phyloP scores from a whole-genome alignment of 1,140 invertebrate genomes.

The Teleogryllus occipitalis region DNA sequence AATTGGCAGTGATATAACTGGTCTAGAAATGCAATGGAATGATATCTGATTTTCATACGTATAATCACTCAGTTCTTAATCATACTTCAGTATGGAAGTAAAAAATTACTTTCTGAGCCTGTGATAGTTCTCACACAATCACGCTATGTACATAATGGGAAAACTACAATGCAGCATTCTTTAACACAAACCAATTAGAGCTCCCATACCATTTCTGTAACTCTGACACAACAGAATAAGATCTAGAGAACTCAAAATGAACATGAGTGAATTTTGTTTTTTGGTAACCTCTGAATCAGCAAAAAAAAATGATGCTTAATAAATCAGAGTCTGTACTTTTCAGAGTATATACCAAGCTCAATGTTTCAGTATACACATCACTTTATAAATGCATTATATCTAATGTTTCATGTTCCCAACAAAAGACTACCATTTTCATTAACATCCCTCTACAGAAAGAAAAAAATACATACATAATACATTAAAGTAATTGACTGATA shows the following conservation, averaged over 20 bases:
- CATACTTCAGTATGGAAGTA: neutral
- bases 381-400: too few species aligned
- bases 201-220: neutral
- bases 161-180: slow-evolving; percentile 7
- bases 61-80: slow-evolving; percentile 7
- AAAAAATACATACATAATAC: too few species aligned
- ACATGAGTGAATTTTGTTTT: neutral
- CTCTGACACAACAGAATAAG: neutral
- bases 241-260: neutral
- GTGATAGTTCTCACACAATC: neutral
- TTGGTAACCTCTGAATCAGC: neutral
- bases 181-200: neutral
- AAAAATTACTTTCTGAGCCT: slow-evolving; percentile 8
- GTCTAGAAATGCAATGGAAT: slow-evolving; percentile 17
- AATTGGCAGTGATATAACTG: slow-evolving; percentile 16
- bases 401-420: too few species aligned
- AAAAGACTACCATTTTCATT: too few species aligned
- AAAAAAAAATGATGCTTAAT: neutral
- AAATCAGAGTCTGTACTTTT: too few species aligned
- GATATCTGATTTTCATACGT: slow-evolving; percentile 13
- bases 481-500: too few species aligned
- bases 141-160: neutral
- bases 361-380: too few species aligned
- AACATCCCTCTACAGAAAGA: too few species aligned
- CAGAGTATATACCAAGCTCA: too few species aligned